These are phyloP conservation scores for Parapristionchus giblindavisi DNA, from an alignment of 2,888 invertebrate species.

Conservation along the genomic window DNA sequence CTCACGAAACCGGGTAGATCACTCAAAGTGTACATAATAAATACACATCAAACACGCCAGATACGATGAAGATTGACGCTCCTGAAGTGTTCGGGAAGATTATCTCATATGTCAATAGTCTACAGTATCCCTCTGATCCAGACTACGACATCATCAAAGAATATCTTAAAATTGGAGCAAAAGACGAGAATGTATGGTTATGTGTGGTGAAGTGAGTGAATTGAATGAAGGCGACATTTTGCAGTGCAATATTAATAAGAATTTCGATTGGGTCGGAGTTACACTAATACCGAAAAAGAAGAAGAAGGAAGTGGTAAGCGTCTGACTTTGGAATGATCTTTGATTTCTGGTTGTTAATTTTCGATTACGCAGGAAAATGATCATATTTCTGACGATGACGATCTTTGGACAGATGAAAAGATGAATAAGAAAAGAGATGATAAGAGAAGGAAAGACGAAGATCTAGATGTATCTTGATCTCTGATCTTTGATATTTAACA, in stretches of 20 bases:
- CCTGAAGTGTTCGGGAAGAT: slow-evolving; percentile 20
- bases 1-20: slow-evolving; percentile 13
- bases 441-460: no score
- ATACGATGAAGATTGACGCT: not conserved
- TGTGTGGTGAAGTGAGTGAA: no score
- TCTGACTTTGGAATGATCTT: no score
- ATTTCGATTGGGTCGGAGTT: slow-evolving; percentile 24
- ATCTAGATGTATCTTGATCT: no score
- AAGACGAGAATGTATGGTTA: slow-evolving; percentile 22
- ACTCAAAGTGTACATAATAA: not conserved
- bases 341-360: no score
- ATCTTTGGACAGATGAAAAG: no score
- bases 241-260: slow-evolving; percentile 1
- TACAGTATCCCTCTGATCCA: not conserved
- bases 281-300: not conserved
- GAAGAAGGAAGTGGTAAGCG: no score
- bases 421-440: no score
- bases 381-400: no score
- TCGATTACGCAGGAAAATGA: no score
- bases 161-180: not conserved
- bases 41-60: slow-evolving; percentile 1
- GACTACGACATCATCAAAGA: slow-evolving; percentile 8
- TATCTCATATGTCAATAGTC: slow-evolving; percentile 4
- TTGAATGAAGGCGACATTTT: not conserved
- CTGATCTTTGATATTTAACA: no score